These are phyloP conservation scores for Volucella bombylans DNA, from an alignment of 2,888 invertebrate genomes.

Conservation along the genomic window DNA sequence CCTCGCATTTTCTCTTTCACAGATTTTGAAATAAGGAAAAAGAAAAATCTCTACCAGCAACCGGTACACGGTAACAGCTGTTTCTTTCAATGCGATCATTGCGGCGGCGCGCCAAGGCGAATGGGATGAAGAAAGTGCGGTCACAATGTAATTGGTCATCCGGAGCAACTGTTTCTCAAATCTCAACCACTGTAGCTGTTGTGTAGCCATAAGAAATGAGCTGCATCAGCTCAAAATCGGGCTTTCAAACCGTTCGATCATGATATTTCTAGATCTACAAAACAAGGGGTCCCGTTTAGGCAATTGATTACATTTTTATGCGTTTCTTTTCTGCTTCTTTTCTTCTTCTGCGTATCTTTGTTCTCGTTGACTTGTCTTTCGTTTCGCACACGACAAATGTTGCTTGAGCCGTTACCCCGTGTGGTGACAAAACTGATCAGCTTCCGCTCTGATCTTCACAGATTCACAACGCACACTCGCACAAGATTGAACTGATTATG, in stretches of 20 bases:
- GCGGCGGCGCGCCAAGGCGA: background rate
- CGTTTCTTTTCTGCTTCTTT: conserved; percentile 9
- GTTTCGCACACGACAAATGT: conserved; percentile 42
- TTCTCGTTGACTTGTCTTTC: conserved; percentile 15
- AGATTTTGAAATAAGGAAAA: conserved; percentile 11
- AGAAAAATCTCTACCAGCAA: conserved; percentile 19
- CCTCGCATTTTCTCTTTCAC: conserved; percentile 39
- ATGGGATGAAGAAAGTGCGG: conserved; percentile 44
- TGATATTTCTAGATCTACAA: conserved; percentile 26
- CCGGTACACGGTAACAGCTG: conserved; percentile 39
- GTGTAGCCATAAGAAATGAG: background rate
- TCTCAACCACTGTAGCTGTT: conserved; percentile 10
- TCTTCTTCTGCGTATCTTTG: background rate
- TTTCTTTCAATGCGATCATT: conserved; percentile 16
- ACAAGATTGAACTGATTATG: background rate
- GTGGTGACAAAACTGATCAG: conserved; percentile 39
- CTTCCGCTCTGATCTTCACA: conserved; percentile 25
- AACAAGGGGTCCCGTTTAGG: conserved; percentile 29
- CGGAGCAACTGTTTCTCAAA: conserved; percentile 31
- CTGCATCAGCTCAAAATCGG: background rate
- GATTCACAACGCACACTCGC: background rate
- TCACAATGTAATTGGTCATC: conserved; percentile 55
- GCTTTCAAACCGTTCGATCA: conserved; percentile 18
- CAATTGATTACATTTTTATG: conserved; percentile 9
- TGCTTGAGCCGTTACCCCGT: background rate